These are phyloP conservation scores for Sebastes hubbsi DNA, from an alignment of 2,797 vertebrate genomes.

Conservation along the genomic window DNA sequence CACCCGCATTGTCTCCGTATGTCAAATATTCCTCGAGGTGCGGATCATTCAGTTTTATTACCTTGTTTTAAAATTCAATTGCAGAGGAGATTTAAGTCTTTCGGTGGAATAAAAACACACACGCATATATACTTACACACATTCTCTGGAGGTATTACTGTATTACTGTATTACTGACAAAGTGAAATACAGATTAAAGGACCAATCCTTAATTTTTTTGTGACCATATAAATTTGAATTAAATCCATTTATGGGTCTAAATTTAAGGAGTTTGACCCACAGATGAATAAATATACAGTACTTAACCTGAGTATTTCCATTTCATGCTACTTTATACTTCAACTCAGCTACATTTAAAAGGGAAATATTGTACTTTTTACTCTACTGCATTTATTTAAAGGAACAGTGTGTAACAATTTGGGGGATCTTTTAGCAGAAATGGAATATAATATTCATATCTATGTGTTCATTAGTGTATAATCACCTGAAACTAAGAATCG, in stretches of 20 bases:
- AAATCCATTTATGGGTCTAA: not conserved
- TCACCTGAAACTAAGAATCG: too few species aligned
- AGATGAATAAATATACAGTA: not conserved
- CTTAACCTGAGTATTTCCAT: not conserved
- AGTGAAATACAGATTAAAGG: conserved; percentile 34
- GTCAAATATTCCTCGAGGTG: conserved; percentile 70
- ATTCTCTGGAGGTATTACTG: not conserved
- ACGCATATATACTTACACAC: not conserved
- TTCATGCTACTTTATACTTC: not conserved
- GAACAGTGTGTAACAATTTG: too few species aligned
- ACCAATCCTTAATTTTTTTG: not conserved
- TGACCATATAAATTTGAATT: conserved; percentile 6
- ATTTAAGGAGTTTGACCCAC: not conserved
- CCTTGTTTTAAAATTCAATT: conserved; percentile 67
- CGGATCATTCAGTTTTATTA: conserved; percentile 69
- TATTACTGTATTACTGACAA: conserved; percentile 11
- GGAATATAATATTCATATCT: too few species aligned
- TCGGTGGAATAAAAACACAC: conserved; percentile 36
- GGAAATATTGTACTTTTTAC: not conserved
- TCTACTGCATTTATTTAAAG: not conserved
- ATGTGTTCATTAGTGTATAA: too few species aligned
- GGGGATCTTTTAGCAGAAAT: too few species aligned
- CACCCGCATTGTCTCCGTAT: conserved; percentile 49
- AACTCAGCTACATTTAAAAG: not conserved
- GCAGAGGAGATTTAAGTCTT: conserved; percentile 56